A percentile compares a stretch with the other conserved stretches of the same genome.
Conservation (phyloP, 2,113 vertebrate species). For the Oriolus oriolus region DNA sequence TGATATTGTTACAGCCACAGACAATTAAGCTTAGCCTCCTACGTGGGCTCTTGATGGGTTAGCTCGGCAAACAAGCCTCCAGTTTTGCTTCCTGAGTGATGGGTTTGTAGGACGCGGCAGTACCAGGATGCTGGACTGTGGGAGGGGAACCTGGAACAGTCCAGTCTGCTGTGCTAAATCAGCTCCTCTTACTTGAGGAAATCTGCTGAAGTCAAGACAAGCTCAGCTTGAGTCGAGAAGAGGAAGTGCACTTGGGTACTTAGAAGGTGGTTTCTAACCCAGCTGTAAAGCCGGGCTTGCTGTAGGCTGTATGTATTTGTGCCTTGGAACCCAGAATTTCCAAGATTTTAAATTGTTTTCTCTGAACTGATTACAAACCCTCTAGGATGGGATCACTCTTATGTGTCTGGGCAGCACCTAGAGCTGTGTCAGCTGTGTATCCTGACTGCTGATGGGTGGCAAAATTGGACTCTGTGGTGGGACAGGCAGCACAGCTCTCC, state of each 20-base stretch:
- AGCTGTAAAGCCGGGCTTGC: neutral
- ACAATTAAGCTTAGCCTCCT: conserved; percentile 27
- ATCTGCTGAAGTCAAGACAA: neutral
- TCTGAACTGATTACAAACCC: neutral
- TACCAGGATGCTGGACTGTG: neutral
- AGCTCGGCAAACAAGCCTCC: neutral
- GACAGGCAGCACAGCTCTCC: neutral
- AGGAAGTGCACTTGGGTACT: neutral
- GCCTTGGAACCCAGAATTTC: neutral
- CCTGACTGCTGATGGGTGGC: neutral
- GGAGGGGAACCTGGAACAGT: neutral
- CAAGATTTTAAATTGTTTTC: neutral
- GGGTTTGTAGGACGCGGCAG: neutral
- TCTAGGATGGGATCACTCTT: neutral
- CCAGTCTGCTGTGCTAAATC: neutral
- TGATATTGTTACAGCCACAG: conserved; percentile 28
- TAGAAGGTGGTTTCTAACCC: neutral
- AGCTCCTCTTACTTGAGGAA: neutral
- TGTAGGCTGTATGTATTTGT: neutral
- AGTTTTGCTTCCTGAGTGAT: neutral
- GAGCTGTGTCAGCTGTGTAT: neutral
- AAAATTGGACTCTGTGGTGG: neutral
- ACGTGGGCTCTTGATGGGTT: neutral
- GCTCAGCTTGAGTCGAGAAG: neutral
- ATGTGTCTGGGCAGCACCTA: neutral